Percentiles rank a stretch among this genome's conserved stretches.
These are phyloP conservation scores for Philopotamus ludificatus DNA, from an alignment of 1,140 invertebrate species.

Conservation along the genomic window DNA sequence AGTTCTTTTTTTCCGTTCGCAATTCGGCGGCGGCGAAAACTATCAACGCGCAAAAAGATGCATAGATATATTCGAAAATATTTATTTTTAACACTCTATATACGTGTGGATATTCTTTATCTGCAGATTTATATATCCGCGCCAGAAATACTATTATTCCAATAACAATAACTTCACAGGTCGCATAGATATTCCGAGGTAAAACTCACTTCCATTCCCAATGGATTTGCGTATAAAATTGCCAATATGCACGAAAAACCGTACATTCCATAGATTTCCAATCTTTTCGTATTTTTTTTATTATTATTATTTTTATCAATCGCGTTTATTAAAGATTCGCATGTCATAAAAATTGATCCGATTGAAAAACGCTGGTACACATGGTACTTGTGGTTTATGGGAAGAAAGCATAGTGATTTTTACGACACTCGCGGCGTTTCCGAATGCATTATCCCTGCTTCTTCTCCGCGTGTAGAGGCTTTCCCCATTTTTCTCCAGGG, in stretches of 20 bases:
- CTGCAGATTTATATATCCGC: slow-evolving; percentile 16
- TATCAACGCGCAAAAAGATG: not conserved
- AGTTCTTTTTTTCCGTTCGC: not conserved
- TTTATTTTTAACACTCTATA: not conserved
- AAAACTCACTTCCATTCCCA: slow-evolving; percentile 33
- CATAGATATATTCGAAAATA: not conserved
- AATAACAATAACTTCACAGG: slow-evolving; percentile 34
- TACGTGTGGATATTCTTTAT: not conserved
- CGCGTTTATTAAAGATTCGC: too few relatives aligned
- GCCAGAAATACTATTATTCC: slow-evolving; percentile 18
- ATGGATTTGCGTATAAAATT: slow-evolving; percentile 38
- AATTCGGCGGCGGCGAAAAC: not conserved
- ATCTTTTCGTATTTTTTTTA: too few relatives aligned
- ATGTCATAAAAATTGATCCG: too few relatives aligned
- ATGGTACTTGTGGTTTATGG: too few relatives aligned
- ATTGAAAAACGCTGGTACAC: too few relatives aligned
- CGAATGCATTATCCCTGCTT: slow-evolving; percentile 14
- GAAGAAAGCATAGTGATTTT: slow-evolving; percentile 37
- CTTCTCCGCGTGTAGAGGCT: not conserved
- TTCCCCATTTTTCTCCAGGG: too few relatives aligned
- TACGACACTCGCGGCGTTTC: slow-evolving; percentile 32
- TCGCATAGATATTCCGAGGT: slow-evolving; percentile 20
- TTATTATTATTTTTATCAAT: too few relatives aligned
- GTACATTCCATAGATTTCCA: too few relatives aligned
- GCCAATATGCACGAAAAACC: slow-evolving; percentile 35